Conservation (phyloP, 2,888 invertebrate species). For the Oligia strigilis region DNA sequence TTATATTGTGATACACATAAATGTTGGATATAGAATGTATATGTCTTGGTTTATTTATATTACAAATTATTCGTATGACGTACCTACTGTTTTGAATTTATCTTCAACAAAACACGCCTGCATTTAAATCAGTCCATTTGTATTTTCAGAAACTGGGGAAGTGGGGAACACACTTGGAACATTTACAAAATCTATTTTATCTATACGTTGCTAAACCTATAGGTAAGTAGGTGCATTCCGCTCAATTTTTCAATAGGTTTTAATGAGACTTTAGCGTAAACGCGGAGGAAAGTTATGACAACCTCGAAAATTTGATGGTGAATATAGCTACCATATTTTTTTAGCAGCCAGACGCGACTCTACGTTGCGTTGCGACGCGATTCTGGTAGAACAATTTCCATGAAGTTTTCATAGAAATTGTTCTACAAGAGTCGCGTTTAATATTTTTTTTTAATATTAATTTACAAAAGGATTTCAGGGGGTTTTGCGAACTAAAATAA, state of each 20-base stretch:
- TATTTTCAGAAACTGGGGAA: conserved; percentile 5
- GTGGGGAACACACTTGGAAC: conserved; percentile 2
- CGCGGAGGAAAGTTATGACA: neutral
- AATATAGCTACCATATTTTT: too few relatives aligned
- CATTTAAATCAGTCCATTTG: neutral
- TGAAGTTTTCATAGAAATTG: too few relatives aligned
- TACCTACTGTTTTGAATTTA: neutral
- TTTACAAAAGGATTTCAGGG: too few relatives aligned
- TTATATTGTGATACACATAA: neutral
- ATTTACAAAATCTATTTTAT: neutral
- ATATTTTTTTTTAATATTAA: too few relatives aligned
- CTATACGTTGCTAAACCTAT: neutral
- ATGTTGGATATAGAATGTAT: neutral
- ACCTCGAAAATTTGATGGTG: neutral
- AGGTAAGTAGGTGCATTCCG: neutral
- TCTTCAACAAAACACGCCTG: conserved; percentile 3
- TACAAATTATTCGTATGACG: neutral
- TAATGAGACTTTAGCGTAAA: neutral
- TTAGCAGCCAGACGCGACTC: too few relatives aligned
- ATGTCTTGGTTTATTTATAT: neutral
- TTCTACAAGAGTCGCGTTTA: too few relatives aligned
- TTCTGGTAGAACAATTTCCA: too few relatives aligned
- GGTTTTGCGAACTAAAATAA: neutral
- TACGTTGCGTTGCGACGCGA: too few relatives aligned
- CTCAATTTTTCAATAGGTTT: neutral